phyloP scores from a whole-genome alignment of 2,113 vertebrate genomes.

The Pseudois nayaur region DNA sequence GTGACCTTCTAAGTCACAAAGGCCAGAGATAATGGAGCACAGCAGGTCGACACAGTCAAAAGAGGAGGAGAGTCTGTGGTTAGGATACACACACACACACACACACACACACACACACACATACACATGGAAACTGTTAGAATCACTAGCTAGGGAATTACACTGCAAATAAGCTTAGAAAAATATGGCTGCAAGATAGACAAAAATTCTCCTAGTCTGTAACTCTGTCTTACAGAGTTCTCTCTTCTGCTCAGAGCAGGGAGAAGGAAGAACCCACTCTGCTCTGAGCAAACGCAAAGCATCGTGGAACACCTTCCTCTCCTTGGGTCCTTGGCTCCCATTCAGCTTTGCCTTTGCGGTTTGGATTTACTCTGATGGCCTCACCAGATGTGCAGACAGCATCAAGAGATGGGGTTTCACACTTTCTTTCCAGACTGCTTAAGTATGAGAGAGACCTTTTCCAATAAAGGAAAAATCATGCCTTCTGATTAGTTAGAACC shows the following conservation, averaged over 20 bases:
- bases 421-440: background rate
- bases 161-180: background rate
- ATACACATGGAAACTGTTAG: background rate
- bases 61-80: background rate
- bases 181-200: background rate
- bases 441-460: background rate
- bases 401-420: background rate
- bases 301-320: background rate
- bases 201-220: background rate
- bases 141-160: background rate
- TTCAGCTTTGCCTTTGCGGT: background rate
- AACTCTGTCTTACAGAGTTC: background rate
- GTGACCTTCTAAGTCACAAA: slow-evolving; percentile 48
- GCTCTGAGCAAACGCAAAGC: background rate
- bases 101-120: background rate
- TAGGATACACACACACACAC: background rate
- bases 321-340: no score
- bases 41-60: background rate
- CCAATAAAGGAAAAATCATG: background rate
- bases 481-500: background rate
- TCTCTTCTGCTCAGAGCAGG: background rate
- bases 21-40: slow-evolving; percentile 54
- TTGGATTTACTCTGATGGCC: background rate
- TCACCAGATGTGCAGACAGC: background rate
- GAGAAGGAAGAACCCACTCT: background rate